Conservation (phyloP, 2,797 vertebrate genomes). For the Cynopterus sphinx region DNA sequence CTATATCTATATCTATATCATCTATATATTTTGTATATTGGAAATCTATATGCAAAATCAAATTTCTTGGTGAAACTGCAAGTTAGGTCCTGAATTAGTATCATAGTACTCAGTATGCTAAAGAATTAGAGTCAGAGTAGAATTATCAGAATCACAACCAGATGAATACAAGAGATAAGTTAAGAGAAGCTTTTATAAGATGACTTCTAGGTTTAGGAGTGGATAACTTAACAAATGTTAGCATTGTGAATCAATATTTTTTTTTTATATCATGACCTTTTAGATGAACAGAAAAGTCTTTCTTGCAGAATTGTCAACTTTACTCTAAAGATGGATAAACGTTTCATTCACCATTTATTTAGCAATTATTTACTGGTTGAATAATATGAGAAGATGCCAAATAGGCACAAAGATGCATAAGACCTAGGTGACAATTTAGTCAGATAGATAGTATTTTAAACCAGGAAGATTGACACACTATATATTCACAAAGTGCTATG, state of each 20-base stretch:
- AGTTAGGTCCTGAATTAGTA: neutral
- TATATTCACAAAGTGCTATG: neutral
- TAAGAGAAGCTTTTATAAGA: neutral
- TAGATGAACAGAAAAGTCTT: neutral
- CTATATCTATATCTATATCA: neutral
- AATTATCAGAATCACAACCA: neutral
- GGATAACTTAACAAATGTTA: neutral
- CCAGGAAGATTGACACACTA: neutral
- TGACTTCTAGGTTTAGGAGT: neutral
- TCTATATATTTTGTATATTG: neutral
- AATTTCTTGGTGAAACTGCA: neutral
- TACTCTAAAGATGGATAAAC: neutral
- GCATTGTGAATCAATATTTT: neutral
- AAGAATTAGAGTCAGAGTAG: neutral
- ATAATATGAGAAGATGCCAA: neutral
- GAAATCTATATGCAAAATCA: neutral
- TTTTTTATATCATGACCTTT: neutral
- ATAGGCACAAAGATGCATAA: neutral
- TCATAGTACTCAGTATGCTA: neutral
- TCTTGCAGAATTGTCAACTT: neutral
- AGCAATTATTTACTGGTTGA: neutral
- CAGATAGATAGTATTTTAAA: neutral
- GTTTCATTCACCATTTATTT: constrained; percentile 18
- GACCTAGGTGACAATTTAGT: neutral
- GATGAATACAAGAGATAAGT: neutral